Evolutionary conservation across 2,797 vertebrate genomes (phyloP).

Genomic region (Danio jaintianensis): DNA sequence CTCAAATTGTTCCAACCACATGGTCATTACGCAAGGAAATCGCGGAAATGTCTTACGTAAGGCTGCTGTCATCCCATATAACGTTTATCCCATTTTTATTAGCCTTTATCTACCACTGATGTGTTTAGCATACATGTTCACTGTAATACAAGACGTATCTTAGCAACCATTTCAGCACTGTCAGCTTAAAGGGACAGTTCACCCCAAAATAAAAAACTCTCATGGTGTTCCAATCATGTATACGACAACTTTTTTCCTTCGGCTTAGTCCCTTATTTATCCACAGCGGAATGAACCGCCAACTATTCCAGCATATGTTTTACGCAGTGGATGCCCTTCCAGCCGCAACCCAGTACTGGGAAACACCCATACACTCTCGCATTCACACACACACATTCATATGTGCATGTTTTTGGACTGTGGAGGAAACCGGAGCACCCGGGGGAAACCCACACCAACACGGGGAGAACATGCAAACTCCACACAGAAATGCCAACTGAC

Average conservation of each 20-base stretch:
- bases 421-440: too few species aligned
- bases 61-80: slow-evolving; percentile 13
- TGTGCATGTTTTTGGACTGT: background rate
- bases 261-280: too few species aligned
- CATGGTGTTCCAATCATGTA: background rate
- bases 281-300: too few species aligned
- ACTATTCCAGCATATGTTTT: too few species aligned
- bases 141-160: background rate
- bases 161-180: background rate
- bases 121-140: background rate
- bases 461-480: too few species aligned
- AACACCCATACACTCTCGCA: too few species aligned
- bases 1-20: slow-evolving; percentile 32
- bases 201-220: background rate
- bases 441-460: too few species aligned
- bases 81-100: slow-evolving; percentile 5
- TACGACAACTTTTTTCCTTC: too few species aligned
- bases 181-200: background rate
- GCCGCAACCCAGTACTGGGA: too few species aligned
- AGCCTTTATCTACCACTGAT: background rate
- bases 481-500: too few species aligned
- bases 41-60: slow-evolving; percentile 20
- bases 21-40: background rate
- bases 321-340: too few species aligned
- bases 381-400: too few species aligned